Base-by-base conservation (phyloP, 2,888 invertebrate genomes). In the Zonitis immaculata region DNA sequence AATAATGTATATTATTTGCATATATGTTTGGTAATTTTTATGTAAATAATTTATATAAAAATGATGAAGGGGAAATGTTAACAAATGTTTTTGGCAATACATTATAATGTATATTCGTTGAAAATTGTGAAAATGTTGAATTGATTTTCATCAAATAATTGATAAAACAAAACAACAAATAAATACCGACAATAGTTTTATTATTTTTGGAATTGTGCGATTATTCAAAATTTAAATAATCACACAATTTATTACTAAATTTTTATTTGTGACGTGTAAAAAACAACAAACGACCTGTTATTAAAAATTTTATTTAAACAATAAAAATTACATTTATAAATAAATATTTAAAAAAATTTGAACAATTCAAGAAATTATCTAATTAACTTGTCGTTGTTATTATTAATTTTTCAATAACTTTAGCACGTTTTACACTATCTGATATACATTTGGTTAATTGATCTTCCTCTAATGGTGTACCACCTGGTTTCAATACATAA, bases 401-500 rank as follows among this genome's bases (percentile, higher is more conserved):
- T 51, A 82, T 76, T 49, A 82, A 64, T 53, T 74, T 67, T 54
- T 71, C 68, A 39, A 88, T 74, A 54, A 80, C 74, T 56, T 77
- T 75, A 26, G 83, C 78, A 66, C 84, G 80, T 49, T 77, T 73
- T 67, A 80, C 82, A n/a, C 86, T 81, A 65, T 81, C 78, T 61
- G 78, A 76, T 52, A 88, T 75, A 58, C 86, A 84, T 56, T 78
- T 75, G 39, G 80, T 76, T 63, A 88, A 77, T 67, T 82, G 76
- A 52, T 81, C 78, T 47, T 78, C 74, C 27, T 79, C 77, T 43
- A 89, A 74, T 46, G 84, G 80, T 58, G 79, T 79, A 9, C 88
- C 88, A 72, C 90, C 91, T 69, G 89, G 87, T 74, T 91, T 91
- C 65, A 88, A 82, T 22, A 86, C 77, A 48, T 82, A 84, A 73